Conservation (phyloP, 2,113 vertebrate species). For the Sinosuthora webbiana region DNA sequence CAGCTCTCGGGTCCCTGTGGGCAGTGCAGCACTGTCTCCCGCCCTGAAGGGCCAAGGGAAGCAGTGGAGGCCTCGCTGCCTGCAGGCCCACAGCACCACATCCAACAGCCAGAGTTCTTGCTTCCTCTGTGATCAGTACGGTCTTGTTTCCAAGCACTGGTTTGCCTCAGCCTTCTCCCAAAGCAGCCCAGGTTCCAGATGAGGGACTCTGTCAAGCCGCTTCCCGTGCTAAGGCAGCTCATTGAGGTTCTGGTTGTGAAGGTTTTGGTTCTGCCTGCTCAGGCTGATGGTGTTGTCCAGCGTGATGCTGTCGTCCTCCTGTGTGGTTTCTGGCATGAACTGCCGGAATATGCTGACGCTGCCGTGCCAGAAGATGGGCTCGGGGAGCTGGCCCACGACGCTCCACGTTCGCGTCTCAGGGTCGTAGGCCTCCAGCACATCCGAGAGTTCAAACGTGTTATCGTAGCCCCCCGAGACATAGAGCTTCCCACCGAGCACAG, state of each 20-base stretch:
- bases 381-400: conserved; percentile 84
- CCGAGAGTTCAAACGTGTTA: conserved; percentile 93
- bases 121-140: neutral
- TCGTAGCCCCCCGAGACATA: conserved; percentile 95
- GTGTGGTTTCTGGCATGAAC: conserved; percentile 90
- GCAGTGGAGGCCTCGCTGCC: neutral
- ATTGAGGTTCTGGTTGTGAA: conserved; percentile 79
- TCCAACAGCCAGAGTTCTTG: neutral
- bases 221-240: conserved; percentile 73
- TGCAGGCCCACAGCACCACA: neutral
- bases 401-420: conserved; percentile 80
- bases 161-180: neutral
- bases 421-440: conserved; percentile 89
- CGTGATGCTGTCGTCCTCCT: conserved; percentile 69
- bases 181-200: neutral
- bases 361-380: conserved; percentile 97
- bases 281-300: conserved; percentile 77
- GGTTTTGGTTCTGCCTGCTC: conserved; percentile 73
- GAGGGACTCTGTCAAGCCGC: accelerated
- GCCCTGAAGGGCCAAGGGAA: accelerated
- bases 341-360: conserved; percentile 98
- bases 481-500: conserved; percentile 87
- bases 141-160: neutral
- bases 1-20: neutral
- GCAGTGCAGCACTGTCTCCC: accelerated